These are phyloP conservation scores for Sylvietta virens DNA, from an alignment of 2,113 vertebrate genomes.

Conservation along the genomic window DNA sequence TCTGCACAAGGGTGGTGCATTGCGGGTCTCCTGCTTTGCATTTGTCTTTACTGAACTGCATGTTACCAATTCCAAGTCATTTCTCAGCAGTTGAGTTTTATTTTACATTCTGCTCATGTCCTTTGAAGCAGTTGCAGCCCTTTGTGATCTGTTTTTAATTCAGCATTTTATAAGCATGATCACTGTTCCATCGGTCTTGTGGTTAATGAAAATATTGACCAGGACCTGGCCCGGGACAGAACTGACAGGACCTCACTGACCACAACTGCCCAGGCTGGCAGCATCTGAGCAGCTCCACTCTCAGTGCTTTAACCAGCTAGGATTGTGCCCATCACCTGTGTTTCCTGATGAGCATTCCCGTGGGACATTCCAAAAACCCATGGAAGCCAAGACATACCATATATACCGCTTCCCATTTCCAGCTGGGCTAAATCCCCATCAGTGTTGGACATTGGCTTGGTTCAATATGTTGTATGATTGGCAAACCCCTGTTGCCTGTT, in stretches of 20 bases:
- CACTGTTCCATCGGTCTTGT: background rate
- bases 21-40: background rate
- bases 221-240: background rate
- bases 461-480: background rate
- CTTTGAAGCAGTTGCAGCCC: background rate
- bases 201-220: background rate
- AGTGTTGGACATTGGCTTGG: background rate
- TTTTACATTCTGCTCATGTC: background rate
- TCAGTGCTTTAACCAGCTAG: background rate
- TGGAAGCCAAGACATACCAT: background rate
- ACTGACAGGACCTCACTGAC: background rate
- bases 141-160: background rate
- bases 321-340: accelerated
- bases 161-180: background rate
- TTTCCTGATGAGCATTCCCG: background rate
- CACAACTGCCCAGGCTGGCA: background rate
- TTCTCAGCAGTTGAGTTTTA: background rate
- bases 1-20: background rate
- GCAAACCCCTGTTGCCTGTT: background rate
- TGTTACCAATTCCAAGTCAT: background rate
- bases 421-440: background rate
- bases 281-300: background rate
- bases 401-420: background rate
- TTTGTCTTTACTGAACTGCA: background rate
- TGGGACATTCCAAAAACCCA: background rate